A percentile compares a stretch with the other conserved stretches of the same genome.
phyloP scores from a whole-genome alignment of 2,797 vertebrate genomes.

The Scleropages formosus region DNA sequence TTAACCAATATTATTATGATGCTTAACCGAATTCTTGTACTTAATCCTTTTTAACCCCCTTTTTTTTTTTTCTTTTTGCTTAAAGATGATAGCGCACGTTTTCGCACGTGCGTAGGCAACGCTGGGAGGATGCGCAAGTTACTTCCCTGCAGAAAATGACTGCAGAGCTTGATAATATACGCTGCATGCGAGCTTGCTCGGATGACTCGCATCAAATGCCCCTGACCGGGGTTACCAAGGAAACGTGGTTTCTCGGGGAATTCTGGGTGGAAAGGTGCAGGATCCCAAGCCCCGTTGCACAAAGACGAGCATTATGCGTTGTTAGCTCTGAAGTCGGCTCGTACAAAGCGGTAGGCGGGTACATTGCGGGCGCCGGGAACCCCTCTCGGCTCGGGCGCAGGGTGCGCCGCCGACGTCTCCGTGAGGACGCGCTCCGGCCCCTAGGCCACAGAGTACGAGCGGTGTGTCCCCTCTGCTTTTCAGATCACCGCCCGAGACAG shows the following conservation, averaged over 20 bases:
- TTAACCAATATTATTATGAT: no score
- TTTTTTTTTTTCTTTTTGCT: neutral
- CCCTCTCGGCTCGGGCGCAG: slow-evolving; percentile 4
- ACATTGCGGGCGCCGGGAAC: neutral
- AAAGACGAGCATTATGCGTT: neutral
- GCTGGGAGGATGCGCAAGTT: slow-evolving; percentile 6
- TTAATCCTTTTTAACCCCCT: neutral
- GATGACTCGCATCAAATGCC: slow-evolving; percentile 15
- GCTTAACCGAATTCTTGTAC: no score
- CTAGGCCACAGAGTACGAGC: neutral
- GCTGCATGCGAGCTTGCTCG: neutral
- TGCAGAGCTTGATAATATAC: neutral
- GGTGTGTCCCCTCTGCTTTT: neutral
- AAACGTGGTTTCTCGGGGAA: slow-evolving; percentile 20
- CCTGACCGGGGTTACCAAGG: slow-evolving; percentile 24
- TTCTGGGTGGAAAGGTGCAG: slow-evolving; percentile 1
- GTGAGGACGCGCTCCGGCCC: neutral
- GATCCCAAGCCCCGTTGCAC: neutral
- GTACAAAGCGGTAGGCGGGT: neutral
- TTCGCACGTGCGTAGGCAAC: neutral
- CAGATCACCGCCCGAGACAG: neutral
- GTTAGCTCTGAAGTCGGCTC: slow-evolving; percentile 9
- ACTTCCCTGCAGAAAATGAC: neutral
- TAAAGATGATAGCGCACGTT: neutral
- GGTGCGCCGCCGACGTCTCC: no score